These are phyloP conservation scores for Pardosa pseudoannulata DNA, from an alignment of 2,888 invertebrate genomes.

Conservation along the genomic window DNA sequence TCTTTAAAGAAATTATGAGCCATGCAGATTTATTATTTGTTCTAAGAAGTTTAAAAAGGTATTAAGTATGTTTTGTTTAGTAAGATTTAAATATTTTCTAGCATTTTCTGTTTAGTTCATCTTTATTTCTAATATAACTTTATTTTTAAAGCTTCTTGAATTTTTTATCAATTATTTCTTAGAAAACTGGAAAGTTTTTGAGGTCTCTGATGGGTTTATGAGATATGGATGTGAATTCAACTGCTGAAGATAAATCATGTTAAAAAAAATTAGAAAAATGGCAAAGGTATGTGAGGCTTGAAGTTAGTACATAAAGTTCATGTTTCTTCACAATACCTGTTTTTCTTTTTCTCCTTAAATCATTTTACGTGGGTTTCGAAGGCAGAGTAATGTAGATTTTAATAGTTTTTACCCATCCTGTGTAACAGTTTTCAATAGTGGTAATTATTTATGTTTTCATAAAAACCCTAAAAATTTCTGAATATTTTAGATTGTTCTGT, in stretches of 20 bases:
- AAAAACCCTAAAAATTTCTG: too few relatives aligned
- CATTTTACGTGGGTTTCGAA: background rate
- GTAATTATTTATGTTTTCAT: too few relatives aligned
- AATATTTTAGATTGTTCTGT: too few relatives aligned
- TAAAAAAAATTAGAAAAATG: constrained; percentile 73
- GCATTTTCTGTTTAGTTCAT: constrained; percentile 4
- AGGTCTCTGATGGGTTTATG: constrained; percentile 50
- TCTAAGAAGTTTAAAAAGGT: too few relatives aligned
- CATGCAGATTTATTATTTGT: too few relatives aligned
- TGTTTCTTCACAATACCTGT: background rate
- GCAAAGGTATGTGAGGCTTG: constrained; percentile 69
- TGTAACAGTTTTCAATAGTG: too few relatives aligned
- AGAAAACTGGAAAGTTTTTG: constrained; percentile 64
- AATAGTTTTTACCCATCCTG: too few relatives aligned
- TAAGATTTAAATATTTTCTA: too few relatives aligned
- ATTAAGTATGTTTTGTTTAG: too few relatives aligned
- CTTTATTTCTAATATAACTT: constrained; percentile 11
- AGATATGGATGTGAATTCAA: constrained; percentile 57
- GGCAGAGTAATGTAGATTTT: too few relatives aligned
- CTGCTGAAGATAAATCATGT: constrained; percentile 69
- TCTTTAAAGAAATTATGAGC: too few relatives aligned
- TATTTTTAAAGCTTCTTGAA: constrained; percentile 21
- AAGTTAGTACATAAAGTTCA: constrained; percentile 16
- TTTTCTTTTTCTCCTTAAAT: background rate
- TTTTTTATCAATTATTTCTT: constrained; percentile 60